These are phyloP conservation scores for Drosophila anceps DNA, from an alignment of 2,888 invertebrate species.

Conservation along the genomic window DNA sequence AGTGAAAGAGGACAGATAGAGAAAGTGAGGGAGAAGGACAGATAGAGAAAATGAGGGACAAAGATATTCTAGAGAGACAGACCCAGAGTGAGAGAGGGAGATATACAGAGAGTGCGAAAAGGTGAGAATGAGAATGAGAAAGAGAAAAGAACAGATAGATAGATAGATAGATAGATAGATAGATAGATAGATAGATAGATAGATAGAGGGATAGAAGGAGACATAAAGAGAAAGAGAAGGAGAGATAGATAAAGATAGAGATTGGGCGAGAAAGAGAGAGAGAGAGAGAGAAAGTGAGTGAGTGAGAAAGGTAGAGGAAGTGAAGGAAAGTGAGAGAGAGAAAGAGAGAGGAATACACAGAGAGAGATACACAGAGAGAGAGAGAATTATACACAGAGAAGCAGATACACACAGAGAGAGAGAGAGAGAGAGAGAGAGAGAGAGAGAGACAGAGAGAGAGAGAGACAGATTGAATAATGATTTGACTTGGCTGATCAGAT, in stretches of 20 bases:
- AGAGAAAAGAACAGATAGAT: too few species aligned
- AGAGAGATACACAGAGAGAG: neutral
- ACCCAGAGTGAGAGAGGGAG: too few species aligned
- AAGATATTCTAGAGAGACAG: too few species aligned
- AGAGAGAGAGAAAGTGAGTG: fast-evolving
- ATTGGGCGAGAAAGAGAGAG: neutral
- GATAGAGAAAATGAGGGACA: too few species aligned
- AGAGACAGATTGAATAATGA: neutral
- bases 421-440: too few species aligned
- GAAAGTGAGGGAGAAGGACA: too few species aligned
- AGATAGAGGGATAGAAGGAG: neutral
- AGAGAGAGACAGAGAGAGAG: neutral
- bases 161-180: neutral
- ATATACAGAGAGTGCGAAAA: neutral
- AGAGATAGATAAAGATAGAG: neutral
- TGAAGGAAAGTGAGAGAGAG: neutral
- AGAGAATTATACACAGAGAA: neutral
- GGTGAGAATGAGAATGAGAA: neutral
- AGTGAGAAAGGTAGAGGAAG: neutral
- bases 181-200: fast-evolving
- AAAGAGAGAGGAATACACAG: neutral
- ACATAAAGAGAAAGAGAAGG: neutral
- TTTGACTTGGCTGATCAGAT: neutral
- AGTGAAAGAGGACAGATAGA: neutral
- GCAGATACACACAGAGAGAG: neutral